A percentile compares a stretch with the other conserved stretches of the same genome.
Conservation (phyloP, 1,140 invertebrate species). For the Eriocheir sinensis region DNA sequence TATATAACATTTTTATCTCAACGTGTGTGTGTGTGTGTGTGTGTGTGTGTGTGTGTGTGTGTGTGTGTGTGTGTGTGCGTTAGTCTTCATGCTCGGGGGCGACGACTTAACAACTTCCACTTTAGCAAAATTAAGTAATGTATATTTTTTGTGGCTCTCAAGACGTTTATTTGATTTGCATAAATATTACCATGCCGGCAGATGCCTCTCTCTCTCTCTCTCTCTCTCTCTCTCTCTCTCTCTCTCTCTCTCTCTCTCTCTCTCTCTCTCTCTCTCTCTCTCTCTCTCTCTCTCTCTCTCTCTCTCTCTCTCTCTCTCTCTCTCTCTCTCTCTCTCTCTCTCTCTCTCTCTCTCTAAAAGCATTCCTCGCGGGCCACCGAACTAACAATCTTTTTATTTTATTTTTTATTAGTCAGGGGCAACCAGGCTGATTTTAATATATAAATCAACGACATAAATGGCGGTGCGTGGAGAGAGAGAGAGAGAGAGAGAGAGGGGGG, state of each 20-base stretch:
- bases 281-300: constrained; percentile 21
- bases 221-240: neutral
- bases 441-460: neutral
- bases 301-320: constrained; percentile 13
- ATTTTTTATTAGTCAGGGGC: neutral
- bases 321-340: neutral
- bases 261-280: constrained; percentile 14
- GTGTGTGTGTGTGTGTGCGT: neutral
- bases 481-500: neutral
- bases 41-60: neutral
- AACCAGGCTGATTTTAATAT: neutral
- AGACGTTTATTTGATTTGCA: constrained; percentile 6
- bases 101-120: neutral
- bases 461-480: neutral
- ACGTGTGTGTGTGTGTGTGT: neutral
- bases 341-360: neutral
- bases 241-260: neutral
- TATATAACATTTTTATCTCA: no score
- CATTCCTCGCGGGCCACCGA: neutral
- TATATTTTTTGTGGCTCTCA: neutral
- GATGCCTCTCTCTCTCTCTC: neutral
- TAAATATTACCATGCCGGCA: neutral
- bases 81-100: neutral
- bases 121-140: no score
- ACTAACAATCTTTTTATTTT: neutral